A percentile compares a stretch with the other conserved stretches of the same genome.
Conservation (phyloP, 2,797 vertebrate genomes). For the Pseudochirops cupreus region DNA sequence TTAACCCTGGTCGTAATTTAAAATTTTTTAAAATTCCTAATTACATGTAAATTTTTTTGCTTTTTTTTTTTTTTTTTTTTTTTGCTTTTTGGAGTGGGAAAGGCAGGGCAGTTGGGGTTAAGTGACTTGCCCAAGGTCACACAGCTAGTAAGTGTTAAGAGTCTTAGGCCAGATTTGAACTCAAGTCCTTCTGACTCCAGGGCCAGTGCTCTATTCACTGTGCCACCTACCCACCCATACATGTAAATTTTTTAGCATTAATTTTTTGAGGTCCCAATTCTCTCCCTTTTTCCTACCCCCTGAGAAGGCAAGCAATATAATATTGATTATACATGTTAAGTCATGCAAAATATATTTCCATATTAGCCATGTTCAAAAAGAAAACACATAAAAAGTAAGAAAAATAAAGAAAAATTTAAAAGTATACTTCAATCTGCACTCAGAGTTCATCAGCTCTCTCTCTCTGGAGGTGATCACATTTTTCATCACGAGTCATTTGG, state of each 20-base stretch:
- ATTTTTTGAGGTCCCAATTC: background rate
- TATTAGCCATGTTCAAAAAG: background rate
- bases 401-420: background rate
- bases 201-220: too few species aligned
- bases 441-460: background rate
- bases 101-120: too few species aligned
- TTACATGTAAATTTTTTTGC: background rate
- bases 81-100: too few species aligned
- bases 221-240: background rate
- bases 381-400: background rate
- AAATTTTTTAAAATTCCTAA: background rate
- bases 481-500: background rate
- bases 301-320: background rate
- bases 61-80: too few species aligned
- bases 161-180: too few species aligned
- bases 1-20: slow-evolving; percentile 32
- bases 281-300: background rate
- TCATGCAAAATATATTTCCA: background rate
- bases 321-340: background rate
- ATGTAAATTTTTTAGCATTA: background rate
- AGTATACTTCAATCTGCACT: background rate
- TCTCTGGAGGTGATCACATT: background rate
- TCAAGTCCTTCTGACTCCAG: too few species aligned
- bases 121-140: too few species aligned
- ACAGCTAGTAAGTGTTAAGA: too few species aligned